A percentile compares a stretch with the other conserved stretches of the same genome.
Conservation (phyloP, 1,140 invertebrate species). For the Drepana arcuata region DNA sequence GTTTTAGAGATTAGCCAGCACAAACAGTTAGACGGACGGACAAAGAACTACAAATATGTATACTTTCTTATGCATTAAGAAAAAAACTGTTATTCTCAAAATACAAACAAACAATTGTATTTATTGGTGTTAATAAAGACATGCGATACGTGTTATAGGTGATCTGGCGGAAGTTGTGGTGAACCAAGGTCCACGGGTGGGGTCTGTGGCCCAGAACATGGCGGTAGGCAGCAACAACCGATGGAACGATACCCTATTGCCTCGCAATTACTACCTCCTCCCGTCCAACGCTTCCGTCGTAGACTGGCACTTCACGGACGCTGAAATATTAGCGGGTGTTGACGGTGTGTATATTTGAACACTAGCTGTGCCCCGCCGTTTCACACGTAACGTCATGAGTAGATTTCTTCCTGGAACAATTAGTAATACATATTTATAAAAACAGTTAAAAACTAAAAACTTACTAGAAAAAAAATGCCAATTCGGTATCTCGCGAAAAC, state of each 20-base stretch:
- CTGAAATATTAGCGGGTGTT: slow-evolving; percentile 77
- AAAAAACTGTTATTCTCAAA: too few species aligned
- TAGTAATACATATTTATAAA: too few species aligned
- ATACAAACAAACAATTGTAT: too few species aligned
- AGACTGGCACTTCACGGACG: slow-evolving; percentile 75
- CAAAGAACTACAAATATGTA: too few species aligned
- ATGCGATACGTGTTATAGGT: slow-evolving; percentile 66
- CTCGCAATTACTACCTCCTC: slow-evolving; percentile 71
- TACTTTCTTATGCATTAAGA: too few species aligned
- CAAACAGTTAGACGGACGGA: too few species aligned
- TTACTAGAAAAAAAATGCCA: too few species aligned
- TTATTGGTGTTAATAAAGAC: too few species aligned
- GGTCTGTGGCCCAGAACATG: slow-evolving; percentile 39
- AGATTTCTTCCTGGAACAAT: neutral
- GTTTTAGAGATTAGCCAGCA: too few species aligned
- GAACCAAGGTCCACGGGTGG: slow-evolving; percentile 72
- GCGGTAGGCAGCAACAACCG: slow-evolving; percentile 72
- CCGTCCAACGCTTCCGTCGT: slow-evolving; percentile 52
- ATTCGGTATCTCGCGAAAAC: too few species aligned
- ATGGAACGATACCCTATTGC: slow-evolving; percentile 77
- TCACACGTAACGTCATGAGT: neutral
- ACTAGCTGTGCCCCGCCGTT: neutral
- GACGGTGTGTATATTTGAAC: slow-evolving; percentile 70
- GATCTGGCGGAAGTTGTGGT: slow-evolving; percentile 77
- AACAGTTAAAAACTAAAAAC: too few species aligned